Percentiles rank a stretch among this genome's conserved stretches.
phyloP scores from a whole-genome alignment of 2,113 vertebrate genomes.

The Melospiza melodia region DNA sequence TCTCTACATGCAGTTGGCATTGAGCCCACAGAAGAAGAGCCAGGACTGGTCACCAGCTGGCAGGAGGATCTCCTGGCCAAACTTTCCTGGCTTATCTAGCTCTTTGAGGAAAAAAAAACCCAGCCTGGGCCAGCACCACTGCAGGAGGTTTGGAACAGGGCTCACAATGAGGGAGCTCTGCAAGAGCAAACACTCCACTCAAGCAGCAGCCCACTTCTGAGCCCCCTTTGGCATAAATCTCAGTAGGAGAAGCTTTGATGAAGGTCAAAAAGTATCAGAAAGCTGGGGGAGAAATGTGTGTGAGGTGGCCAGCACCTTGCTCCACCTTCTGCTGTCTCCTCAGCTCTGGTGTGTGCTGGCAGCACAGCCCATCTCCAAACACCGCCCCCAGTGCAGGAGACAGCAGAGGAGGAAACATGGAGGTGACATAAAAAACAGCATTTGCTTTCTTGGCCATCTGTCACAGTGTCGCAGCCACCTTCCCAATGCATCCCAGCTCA shows the following conservation, averaged over 20 bases:
- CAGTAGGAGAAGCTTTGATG: background rate
- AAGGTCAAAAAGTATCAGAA: background rate
- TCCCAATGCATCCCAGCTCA: background rate
- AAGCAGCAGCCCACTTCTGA: background rate
- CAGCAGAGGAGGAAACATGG: constrained; percentile 28
- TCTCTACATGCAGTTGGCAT: background rate
- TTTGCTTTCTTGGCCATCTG: constrained; percentile 62
- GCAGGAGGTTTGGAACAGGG: background rate
- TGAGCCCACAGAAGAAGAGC: background rate
- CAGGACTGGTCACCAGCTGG: background rate
- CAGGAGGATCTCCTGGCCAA: background rate
- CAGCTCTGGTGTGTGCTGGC: background rate
- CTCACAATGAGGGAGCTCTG: background rate
- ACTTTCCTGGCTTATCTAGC: background rate
- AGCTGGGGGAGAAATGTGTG: background rate
- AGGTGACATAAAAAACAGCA: constrained; percentile 46
- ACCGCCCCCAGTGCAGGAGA: constrained; percentile 10
- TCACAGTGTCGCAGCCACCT: background rate
- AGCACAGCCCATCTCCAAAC: background rate
- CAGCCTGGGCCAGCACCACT: background rate
- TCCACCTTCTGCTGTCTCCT: background rate
- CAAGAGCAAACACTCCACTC: background rate
- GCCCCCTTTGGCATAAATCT: background rate
- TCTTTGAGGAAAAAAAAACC: background rate
- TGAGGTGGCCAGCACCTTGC: background rate